phyloP scores from a whole-genome alignment of 2,888 invertebrate species.

The Scelioninae gen. 1 region DNA sequence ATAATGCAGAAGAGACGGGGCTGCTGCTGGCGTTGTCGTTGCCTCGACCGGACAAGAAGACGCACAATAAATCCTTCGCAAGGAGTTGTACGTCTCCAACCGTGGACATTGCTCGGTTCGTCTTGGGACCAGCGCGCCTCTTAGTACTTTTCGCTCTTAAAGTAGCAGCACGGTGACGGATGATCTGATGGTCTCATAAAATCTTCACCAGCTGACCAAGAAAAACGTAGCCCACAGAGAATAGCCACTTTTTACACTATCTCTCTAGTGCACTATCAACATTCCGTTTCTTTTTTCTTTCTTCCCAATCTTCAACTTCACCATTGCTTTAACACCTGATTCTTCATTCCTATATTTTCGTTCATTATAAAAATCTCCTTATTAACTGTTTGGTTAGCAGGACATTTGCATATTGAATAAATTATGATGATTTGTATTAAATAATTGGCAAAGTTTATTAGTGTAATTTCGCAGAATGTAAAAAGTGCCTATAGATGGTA shows the following conservation, averaged over 20 bases:
- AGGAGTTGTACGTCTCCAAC: slow-evolving; percentile 80
- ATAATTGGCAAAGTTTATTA: too few species aligned
- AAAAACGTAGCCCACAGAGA: slow-evolving; percentile 37
- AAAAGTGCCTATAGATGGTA: too few species aligned
- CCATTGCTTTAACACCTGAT: background rate
- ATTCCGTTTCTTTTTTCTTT: slow-evolving; percentile 27
- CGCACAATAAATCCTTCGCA: slow-evolving; percentile 81
- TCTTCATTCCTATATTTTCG: background rate
- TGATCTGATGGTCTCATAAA: slow-evolving; percentile 73
- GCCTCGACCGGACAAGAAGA: slow-evolving; percentile 75
- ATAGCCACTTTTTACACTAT: slow-evolving; percentile 27
- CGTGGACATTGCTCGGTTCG: slow-evolving; percentile 71
- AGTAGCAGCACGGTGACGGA: slow-evolving; percentile 74
- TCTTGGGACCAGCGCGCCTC: slow-evolving; percentile 59
- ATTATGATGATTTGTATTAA: too few species aligned
- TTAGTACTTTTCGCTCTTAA: slow-evolving; percentile 66
- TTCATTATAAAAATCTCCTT: too few species aligned
- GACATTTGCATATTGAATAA: too few species aligned
- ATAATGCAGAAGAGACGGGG: slow-evolving; percentile 80
- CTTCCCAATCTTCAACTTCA: background rate
- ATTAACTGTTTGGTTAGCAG: too few species aligned
- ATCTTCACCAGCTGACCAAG: slow-evolving; percentile 57
- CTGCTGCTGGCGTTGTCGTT: slow-evolving; percentile 60
- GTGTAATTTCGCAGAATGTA: too few species aligned
- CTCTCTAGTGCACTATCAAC: slow-evolving; percentile 17